Conservation (phyloP, 2,888 invertebrate genomes). For the Anarsia innoxiella region DNA sequence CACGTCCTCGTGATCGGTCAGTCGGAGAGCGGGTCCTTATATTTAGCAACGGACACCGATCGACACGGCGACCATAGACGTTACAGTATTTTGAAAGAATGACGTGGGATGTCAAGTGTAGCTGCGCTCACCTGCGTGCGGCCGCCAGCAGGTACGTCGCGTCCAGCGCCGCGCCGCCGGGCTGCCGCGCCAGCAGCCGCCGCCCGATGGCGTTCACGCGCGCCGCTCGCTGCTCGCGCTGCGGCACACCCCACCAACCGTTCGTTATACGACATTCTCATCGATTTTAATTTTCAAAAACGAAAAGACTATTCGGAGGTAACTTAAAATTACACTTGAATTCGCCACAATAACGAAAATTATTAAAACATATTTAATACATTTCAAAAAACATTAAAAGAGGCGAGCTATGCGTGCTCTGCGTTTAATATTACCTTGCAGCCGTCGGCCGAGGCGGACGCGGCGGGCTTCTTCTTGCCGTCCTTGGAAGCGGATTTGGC, state of each 20-base stretch:
- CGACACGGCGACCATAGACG: no score
- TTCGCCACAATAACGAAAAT: not conserved
- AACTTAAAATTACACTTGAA: no score
- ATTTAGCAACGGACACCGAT: no score
- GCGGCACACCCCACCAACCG: conserved; percentile 15
- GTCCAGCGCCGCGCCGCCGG: conserved; percentile 38
- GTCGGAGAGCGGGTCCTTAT: no score
- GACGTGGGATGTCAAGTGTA: not conserved
- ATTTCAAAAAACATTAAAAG: no score
- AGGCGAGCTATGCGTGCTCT: no score
- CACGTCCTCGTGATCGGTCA: no score
- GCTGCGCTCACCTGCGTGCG: conserved; percentile 26
- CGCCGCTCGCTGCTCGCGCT: conserved; percentile 43
- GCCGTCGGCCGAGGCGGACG: conserved; percentile 37
- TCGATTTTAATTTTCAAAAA: not conserved
- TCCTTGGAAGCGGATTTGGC: conserved; percentile 37
- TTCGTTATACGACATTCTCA: not conserved
- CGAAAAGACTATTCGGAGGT: not conserved
- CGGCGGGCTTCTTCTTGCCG: conserved; percentile 45
- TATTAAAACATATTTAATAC: no score
- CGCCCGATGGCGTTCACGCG: conserved; percentile 60
- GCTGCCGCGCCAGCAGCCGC: conserved; percentile 43
- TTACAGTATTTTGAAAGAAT: no score
- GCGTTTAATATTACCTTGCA: conserved; percentile 43
- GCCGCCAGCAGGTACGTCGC: conserved; percentile 54